Percentiles rank a stretch among this genome's conserved stretches.
Conservation (phyloP, 1,140 invertebrate genomes). For the Lepidurus arcticus region DNA sequence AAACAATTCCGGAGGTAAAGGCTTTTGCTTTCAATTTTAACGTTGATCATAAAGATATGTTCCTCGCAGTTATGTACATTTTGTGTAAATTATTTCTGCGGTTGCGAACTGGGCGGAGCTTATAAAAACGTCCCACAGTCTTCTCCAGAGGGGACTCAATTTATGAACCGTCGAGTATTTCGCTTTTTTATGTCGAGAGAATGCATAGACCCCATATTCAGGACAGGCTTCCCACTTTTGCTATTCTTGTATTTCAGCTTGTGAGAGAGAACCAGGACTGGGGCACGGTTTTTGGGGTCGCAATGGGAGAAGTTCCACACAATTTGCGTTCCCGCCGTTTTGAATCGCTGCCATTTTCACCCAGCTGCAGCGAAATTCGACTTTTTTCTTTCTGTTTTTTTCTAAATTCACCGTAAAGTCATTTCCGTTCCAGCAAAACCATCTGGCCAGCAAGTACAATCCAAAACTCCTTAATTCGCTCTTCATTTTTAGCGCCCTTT, state of each 20-base stretch:
- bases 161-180: constrained; percentile 15
- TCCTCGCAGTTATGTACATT: not conserved
- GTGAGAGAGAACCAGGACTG: not conserved
- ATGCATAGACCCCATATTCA: not conserved
- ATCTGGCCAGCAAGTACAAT: no score
- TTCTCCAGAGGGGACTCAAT: not conserved
- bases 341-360: constrained; percentile 11
- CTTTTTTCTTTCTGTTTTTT: not conserved
- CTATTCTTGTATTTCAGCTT: constrained; percentile 22
- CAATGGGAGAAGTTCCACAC: not conserved
- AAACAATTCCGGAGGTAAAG: constrained; percentile 30
- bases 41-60: not conserved
- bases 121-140: not conserved
- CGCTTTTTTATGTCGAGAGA: not conserved
- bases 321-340: not conserved
- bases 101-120: not conserved
- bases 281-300: not conserved
- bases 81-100: not conserved
- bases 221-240: not conserved
- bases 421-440: not conserved
- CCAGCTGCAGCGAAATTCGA: not conserved
- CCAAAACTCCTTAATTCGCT: not conserved
- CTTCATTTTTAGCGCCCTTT: not conserved
- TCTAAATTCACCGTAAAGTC: not conserved
- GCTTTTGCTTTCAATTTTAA: not conserved